Evolutionary conservation across 2,113 vertebrate genomes (phyloP), one percentile per base, ranked within the genome.

Genomic region (Rhinogobius similis): DNA sequence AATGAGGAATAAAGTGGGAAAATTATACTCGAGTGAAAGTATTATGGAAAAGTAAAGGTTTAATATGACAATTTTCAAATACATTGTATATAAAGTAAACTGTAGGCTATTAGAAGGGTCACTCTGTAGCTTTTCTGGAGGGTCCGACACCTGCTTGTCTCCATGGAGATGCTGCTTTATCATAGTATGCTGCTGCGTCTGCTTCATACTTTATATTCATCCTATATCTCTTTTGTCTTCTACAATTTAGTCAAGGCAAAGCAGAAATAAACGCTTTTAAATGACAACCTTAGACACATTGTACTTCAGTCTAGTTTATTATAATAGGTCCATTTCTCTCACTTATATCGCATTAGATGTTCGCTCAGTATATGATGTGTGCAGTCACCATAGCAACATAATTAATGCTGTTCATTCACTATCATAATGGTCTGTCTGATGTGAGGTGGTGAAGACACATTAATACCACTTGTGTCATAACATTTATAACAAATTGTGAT

Each of bases 381-480:
- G 23, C 52, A 26, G 52, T 55, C 52, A 26, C 52, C 52, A 55
- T 55, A 20, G 52, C 52, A 55, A 55, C 52, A 26, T 55, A 55
- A 55, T 55, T 24, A 55, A 55, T 55, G 52, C 12, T 55, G 11
- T 26, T 55, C 52, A 55, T 55, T 55, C 52, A 24, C 23, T 24
- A 24, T 20, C n/a, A 50, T 21, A 50, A 50, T n/a, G 20, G 20
- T 50, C 21, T 50, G 20, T 3, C 46, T 50, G 46, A 50, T 50
- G 46, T n/a, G 20, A 46, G n/a, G 44, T 20, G 5, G 4, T 46
- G 44, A 20, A 46, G 44, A 50, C 20, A 21, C 18, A n/a, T n/a
- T n/a, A n/a, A n/a, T n/a, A 50, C 1, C 46, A 18, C 21, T 10
- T 21, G 9, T 10, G 16, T 20, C 43, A n/a, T n/a, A n/a, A n/a